Evolutionary conservation across 1,140 invertebrate genomes (phyloP), one percentile per base, ranked within the genome.

Genomic region (Drosophila takahashii): DNA sequence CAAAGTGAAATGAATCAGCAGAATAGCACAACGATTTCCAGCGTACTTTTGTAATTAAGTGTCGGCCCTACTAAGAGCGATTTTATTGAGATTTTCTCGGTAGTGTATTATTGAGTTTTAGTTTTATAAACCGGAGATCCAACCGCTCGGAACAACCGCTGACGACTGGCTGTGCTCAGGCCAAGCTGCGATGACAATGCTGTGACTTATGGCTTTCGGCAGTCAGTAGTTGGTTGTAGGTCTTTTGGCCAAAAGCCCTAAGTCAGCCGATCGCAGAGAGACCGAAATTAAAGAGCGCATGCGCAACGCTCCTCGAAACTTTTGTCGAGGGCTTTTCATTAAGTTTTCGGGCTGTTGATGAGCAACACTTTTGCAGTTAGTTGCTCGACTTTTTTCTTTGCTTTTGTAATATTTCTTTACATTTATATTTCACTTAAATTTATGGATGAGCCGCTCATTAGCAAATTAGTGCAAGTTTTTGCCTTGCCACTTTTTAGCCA

Each of bases 401-500:
- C 39, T 77, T 87, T 65, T 79, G 79, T 78, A 86, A 86, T 81
- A 87, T 67, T 54, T 51, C 22, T 51, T 42, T 72, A 61, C 74
- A 67, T 70, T 54, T 69, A 69, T 70, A 70, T 70, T 39, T 69
- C 27, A 69, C 39, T 57, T 70, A 70, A 76, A 54, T 69, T 69
- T 75, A 75, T 75, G 72, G 72, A 79, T 77, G 66, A 29, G 62
- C 48, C 36, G 27, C 61, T 60, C 75, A 87, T 86, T 87, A 81
- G 83, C 83, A 81, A 86, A 86, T 81, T 81, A 81, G 83, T 87
- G 83, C 83, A 81, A 87, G 60, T 69, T 81, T 84, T 75, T 74
- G 41, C 44, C 3, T 8, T 3, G n/a, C n/a, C 44, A 48, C 26
- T 80, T 74, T 69, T 61, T 77, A 44, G 48, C 57, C 56, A 29